Conservation (phyloP, 2,888 invertebrate genomes). For the Lissocephala sabroskyi region DNA sequence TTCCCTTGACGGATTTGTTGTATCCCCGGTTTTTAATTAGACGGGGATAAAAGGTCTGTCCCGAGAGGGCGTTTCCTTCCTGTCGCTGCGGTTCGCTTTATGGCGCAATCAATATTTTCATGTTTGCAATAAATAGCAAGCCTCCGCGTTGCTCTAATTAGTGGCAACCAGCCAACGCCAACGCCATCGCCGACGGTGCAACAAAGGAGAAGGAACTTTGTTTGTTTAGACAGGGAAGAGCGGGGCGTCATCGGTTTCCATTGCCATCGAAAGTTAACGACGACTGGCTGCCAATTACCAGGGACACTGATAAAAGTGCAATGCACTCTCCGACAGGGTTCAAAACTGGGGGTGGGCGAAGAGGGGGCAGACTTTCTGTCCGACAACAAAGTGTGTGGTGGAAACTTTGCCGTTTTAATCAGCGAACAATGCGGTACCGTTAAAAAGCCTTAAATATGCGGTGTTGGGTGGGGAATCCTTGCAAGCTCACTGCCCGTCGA, state of each 20-base stretch:
- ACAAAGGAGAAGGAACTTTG: constrained; percentile 32
- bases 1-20: neutral
- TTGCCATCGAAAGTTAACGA: constrained; percentile 2
- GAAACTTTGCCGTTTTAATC: constrained; percentile 35
- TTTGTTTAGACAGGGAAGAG: no score
- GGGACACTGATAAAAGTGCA: constrained; percentile 34
- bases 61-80: neutral
- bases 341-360: no score
- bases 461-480: constrained; percentile 32
- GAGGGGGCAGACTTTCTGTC: no score
- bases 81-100: neutral
- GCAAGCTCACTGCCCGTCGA: constrained; percentile 22
- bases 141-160: constrained; percentile 38
- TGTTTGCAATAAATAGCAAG: constrained; percentile 46
- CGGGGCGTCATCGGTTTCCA: neutral
- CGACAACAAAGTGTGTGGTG: neutral
- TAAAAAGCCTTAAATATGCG: constrained; percentile 20
- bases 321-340: constrained; percentile 25
- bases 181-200: constrained; percentile 16
- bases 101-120: constrained; percentile 49
- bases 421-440: constrained; percentile 23
- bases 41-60: constrained; percentile 10
- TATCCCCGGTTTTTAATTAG: constrained; percentile 44
- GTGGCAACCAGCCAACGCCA: constrained; percentile 28
- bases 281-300: constrained; percentile 1